Percentiles rank a stretch among this genome's conserved stretches.
These are phyloP conservation scores for Euclidia mi DNA, from an alignment of 2,888 invertebrate genomes.

Conservation along the genomic window DNA sequence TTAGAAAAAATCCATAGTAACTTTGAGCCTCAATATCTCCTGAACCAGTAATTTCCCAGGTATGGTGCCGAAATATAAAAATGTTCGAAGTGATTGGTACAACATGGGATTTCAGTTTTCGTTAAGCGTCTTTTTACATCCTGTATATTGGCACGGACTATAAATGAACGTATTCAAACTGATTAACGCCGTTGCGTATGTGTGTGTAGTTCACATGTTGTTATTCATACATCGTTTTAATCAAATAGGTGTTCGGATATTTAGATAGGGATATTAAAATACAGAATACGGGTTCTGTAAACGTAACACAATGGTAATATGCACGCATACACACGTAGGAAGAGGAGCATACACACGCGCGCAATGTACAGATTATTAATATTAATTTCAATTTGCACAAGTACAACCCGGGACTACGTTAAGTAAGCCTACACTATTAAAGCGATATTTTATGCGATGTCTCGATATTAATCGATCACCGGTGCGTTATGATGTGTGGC, in stretches of 20 bases:
- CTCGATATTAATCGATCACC: neutral
- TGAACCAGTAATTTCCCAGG: too few species aligned
- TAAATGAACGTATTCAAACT: neutral
- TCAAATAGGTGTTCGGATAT: constrained; percentile 43
- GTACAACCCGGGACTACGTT: constrained; percentile 46
- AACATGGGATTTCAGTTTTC: too few species aligned
- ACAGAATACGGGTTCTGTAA: constrained; percentile 27
- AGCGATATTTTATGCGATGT: constrained; percentile 37
- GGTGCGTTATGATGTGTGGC: neutral
- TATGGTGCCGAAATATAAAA: too few species aligned
- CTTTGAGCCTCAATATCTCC: too few species aligned
- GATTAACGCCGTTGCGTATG: neutral
- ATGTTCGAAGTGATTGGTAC: too few species aligned
- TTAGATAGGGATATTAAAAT: constrained; percentile 45
- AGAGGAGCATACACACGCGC: too few species aligned
- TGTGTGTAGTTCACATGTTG: neutral
- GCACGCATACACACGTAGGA: too few species aligned
- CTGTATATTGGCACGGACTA: too few species aligned
- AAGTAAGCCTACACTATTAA: constrained; percentile 41
- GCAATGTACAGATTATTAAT: constrained; percentile 50
- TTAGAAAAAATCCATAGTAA: too few species aligned
- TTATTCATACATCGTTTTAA: constrained; percentile 21
- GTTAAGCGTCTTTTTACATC: too few species aligned
- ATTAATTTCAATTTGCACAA: constrained; percentile 61
- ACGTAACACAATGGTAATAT: constrained; percentile 33